Percentiles rank a stretch among this genome's conserved stretches.
Conservation (phyloP, 2,797 vertebrate genomes). For the Clarias fuscus region DNA sequence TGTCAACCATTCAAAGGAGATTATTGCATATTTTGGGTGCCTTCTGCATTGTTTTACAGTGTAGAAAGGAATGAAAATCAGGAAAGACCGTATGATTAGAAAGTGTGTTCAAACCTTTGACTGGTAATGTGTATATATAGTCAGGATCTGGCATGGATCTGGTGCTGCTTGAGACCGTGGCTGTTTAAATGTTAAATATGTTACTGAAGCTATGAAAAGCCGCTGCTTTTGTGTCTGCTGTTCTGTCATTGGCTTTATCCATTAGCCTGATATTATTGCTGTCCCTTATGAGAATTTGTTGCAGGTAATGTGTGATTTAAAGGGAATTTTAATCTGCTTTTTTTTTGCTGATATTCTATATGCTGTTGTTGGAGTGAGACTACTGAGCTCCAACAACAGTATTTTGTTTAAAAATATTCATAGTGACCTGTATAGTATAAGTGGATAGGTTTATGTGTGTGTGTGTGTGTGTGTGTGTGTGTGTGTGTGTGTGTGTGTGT, state of each 20-base stretch:
- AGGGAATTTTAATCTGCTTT: neutral
- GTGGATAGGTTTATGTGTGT: neutral
- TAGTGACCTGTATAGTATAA: neutral
- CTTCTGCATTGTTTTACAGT: too few relatives aligned
- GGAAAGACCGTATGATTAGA: too few relatives aligned
- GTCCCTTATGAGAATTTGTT: too few relatives aligned
- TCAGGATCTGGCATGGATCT: too few relatives aligned
- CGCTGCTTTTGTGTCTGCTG: neutral
- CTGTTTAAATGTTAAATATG: too few relatives aligned
- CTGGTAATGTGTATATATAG: too few relatives aligned
- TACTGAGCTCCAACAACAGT: neutral
- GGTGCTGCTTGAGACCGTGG: too few relatives aligned
- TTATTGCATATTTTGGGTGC: too few relatives aligned
- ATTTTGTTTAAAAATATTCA: neutral
- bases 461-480: neutral
- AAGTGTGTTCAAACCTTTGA: too few relatives aligned
- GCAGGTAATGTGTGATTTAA: neutral
- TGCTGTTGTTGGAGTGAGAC: neutral
- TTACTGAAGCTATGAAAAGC: neutral
- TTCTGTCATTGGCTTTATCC: neutral
- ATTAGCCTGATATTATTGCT: neutral
- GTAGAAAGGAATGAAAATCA: too few relatives aligned
- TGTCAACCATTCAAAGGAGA: too few relatives aligned
- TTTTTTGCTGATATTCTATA: neutral
- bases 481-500: neutral